These are phyloP conservation scores for Epinotia ramella DNA, from an alignment of 2,888 invertebrate genomes.

Conservation along the genomic window DNA sequence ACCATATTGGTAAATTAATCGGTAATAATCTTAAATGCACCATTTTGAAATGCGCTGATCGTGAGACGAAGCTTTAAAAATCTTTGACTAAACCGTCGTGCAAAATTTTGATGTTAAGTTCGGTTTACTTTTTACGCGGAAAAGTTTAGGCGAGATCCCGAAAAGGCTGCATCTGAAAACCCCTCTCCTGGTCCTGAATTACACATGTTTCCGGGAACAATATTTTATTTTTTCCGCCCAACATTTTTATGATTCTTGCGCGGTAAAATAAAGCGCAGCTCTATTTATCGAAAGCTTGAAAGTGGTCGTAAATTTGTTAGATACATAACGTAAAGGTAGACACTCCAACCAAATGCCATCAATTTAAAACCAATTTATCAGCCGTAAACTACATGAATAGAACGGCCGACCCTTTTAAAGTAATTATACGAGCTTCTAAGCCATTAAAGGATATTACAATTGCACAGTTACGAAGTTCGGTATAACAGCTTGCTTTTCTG, in stretches of 20 bases:
- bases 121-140: slow-evolving; percentile 38
- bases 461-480: not conserved
- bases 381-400: slow-evolving; percentile 33
- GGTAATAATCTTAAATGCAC: not conserved
- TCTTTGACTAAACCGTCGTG: slow-evolving; percentile 8
- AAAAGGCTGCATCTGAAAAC: slow-evolving; percentile 39
- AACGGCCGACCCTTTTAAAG: slow-evolving; percentile 41
- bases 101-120: slow-evolving; percentile 39
- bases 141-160: slow-evolving; percentile 35
- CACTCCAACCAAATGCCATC: slow-evolving; percentile 39
- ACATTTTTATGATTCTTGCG: slow-evolving; percentile 38
- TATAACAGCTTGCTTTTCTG: not conserved
- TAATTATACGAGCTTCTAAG: slow-evolving; percentile 49
- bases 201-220: slow-evolving; percentile 33
- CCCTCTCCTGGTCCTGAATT: slow-evolving; percentile 31
- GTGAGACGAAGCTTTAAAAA: slow-evolving; percentile 7
- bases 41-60: not conserved
- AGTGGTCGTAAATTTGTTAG: slow-evolving; percentile 24
- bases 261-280: slow-evolving; percentile 13
- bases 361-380: slow-evolving; percentile 43
- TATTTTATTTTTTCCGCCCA: slow-evolving; percentile 30
- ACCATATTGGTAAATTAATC: not conserved
- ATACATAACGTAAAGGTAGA: slow-evolving; percentile 16
- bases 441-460: slow-evolving; percentile 33
- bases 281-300: slow-evolving; percentile 25